phyloP scores from a whole-genome alignment of 2,113 vertebrate genomes.

The Oryzias woworae region DNA sequence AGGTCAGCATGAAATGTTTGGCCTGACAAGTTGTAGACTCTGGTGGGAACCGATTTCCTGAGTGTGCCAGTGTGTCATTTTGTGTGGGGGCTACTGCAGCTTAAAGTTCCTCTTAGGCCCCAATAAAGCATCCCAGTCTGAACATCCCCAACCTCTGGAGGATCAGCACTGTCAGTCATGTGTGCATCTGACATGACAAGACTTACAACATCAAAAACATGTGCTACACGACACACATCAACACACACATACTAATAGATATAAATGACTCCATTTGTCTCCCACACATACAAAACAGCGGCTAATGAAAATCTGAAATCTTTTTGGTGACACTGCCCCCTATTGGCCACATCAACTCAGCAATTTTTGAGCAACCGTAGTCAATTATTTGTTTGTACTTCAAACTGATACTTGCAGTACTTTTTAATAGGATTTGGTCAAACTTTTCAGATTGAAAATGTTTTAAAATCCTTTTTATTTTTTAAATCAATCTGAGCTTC shows the following conservation, averaged over 20 bases:
- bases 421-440: too few relatives aligned
- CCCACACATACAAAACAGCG: not conserved
- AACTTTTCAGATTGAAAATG: too few relatives aligned
- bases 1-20: conserved; percentile 36
- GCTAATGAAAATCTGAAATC: not conserved
- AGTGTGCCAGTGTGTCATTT: conserved; percentile 32
- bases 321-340: conserved; percentile 57
- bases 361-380: not conserved
- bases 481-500: too few relatives aligned
- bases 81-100: conserved; percentile 45
- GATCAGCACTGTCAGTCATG: conserved; percentile 26
- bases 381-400: too few relatives aligned
- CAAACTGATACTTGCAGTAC: too few relatives aligned
- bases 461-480: too few relatives aligned
- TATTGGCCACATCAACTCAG: conserved; percentile 30
- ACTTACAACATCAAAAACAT: not conserved
- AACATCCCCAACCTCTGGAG: conserved; percentile 17
- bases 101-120: conserved; percentile 57
- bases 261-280: conserved; percentile 11
- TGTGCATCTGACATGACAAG: conserved; percentile 16
- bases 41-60: conserved; percentile 36
- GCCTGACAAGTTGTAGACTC: conserved; percentile 47
- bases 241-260: conserved; percentile 1
- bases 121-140: conserved; percentile 21
- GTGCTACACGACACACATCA: not conserved